These are phyloP conservation scores for Chionis minor DNA, from an alignment of 2,113 vertebrate species.

Conservation along the genomic window DNA sequence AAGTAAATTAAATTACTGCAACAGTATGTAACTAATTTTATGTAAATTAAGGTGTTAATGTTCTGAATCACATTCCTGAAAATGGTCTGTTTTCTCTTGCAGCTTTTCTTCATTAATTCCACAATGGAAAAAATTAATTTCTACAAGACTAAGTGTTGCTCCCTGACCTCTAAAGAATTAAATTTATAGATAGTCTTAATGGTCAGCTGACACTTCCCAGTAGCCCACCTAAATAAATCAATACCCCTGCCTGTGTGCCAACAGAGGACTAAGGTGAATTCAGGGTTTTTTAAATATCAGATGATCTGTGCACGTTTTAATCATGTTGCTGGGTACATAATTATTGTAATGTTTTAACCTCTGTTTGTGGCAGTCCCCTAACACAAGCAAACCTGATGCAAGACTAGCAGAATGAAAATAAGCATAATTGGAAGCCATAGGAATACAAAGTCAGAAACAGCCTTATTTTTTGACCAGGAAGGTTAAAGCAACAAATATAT, in stretches of 20 bases:
- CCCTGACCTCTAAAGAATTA: slow-evolving; percentile 51
- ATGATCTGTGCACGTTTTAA: neutral
- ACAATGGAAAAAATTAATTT: slow-evolving; percentile 70
- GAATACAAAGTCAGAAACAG: neutral
- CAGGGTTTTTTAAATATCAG: neutral
- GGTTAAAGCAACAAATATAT: neutral
- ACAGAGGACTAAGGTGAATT: neutral
- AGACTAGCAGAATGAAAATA: neutral
- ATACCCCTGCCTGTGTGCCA: neutral
- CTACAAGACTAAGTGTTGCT: slow-evolving; percentile 41
- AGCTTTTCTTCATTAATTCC: slow-evolving; percentile 77
- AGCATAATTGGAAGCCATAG: neutral
- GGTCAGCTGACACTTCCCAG: slow-evolving; percentile 40
- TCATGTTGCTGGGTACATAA: neutral
- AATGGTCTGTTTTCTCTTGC: slow-evolving; percentile 84
- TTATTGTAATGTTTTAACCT: neutral
- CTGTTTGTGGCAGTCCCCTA: neutral
- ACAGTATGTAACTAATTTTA: slow-evolving; percentile 97
- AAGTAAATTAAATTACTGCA: slow-evolving; percentile 95
- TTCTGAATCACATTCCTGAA: slow-evolving; percentile 89
- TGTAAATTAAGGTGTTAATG: slow-evolving; percentile 98
- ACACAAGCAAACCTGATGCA: neutral
- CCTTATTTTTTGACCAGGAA: neutral
- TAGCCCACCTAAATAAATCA: slow-evolving; percentile 56
- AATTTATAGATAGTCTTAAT: slow-evolving; percentile 51